Percentiles rank a stretch among this genome's conserved stretches.
Conservation (phyloP, 2,888 invertebrate species). For the Meteorus cinctellus region DNA sequence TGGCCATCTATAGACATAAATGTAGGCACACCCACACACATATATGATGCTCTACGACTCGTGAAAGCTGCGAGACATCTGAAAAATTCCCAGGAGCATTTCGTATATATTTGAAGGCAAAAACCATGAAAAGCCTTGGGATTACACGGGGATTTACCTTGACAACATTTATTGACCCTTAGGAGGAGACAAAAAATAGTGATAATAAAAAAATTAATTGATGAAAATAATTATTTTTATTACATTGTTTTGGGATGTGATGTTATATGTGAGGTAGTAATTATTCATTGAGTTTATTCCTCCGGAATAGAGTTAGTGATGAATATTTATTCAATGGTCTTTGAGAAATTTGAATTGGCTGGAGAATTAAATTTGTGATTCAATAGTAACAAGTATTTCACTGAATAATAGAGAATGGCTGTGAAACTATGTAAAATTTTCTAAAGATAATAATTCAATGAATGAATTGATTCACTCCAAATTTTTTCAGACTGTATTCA, state of each 20-base stretch:
- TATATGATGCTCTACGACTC: constrained; percentile 13
- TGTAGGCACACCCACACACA: not conserved
- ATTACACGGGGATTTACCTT: constrained; percentile 12
- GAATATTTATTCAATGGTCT: too few relatives aligned
- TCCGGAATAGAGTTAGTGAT: too few relatives aligned
- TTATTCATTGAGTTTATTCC: too few relatives aligned
- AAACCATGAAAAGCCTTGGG: constrained; percentile 15
- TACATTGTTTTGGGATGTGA: not conserved
- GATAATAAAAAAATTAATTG: not conserved
- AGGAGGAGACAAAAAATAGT: not conserved
- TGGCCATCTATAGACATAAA: not conserved
- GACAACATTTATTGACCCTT: not conserved
- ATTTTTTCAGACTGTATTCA: too few relatives aligned
- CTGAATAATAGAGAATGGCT: too few relatives aligned
- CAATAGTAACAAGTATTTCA: too few relatives aligned
- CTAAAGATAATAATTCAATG: too few relatives aligned
- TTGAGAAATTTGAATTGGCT: too few relatives aligned
- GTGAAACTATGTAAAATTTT: too few relatives aligned
- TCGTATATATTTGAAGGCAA: not conserved
- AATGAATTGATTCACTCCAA: too few relatives aligned
- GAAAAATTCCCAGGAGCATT: constrained; percentile 13
- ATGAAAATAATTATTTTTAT: constrained; percentile 10
- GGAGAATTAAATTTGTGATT: too few relatives aligned
- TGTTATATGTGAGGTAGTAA: not conserved
- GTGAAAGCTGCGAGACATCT: constrained; percentile 17